phyloP scores from a whole-genome alignment of 37 sponge, comb jelly and placozoan genomes.

The Axinella damicornis region DNA sequence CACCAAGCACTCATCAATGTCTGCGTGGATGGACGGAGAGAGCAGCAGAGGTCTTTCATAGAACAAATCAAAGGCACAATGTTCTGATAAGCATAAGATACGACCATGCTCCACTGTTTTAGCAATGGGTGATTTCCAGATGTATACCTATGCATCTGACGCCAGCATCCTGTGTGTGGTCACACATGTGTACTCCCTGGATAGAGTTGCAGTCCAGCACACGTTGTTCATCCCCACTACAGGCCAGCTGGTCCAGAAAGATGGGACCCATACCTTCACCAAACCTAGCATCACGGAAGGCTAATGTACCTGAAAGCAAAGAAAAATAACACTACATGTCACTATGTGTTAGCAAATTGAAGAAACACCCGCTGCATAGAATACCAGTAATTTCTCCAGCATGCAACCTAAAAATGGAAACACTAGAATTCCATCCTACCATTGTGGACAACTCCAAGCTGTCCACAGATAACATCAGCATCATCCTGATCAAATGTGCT shows the following conservation, averaged over 20 bases:
- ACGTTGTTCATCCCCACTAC: background rate
- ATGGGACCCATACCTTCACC: slow-evolving; percentile 50
- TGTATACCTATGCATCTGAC: slow-evolving; percentile 62
- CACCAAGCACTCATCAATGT: slow-evolving; percentile 47
- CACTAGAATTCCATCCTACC: background rate
- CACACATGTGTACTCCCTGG: slow-evolving; percentile 43
- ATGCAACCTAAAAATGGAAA: background rate
- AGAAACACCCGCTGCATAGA: too few species aligned
- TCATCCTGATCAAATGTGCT: slow-evolving; percentile 42
- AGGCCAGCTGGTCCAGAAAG: slow-evolving; percentile 20
- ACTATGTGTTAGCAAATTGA: too few species aligned
- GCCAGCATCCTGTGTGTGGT: slow-evolving; percentile 66
- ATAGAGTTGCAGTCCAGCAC: slow-evolving; percentile 18
- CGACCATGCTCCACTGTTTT: too few species aligned
- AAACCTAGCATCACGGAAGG: slow-evolving; percentile 21
- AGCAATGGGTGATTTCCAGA: too few species aligned
- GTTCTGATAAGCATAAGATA: too few species aligned
- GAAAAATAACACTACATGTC: too few species aligned
- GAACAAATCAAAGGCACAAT: too few species aligned
- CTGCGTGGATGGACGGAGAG: too few species aligned
- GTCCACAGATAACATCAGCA: slow-evolving; percentile 61
- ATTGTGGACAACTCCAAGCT: slow-evolving; percentile 36
- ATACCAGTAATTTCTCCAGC: too few species aligned
- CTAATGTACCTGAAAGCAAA: slow-evolving; percentile 19
- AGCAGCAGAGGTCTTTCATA: too few species aligned